phyloP scores from a whole-genome alignment of 2,113 vertebrate species.

The Rhegmatorhina hoffmannsi region DNA sequence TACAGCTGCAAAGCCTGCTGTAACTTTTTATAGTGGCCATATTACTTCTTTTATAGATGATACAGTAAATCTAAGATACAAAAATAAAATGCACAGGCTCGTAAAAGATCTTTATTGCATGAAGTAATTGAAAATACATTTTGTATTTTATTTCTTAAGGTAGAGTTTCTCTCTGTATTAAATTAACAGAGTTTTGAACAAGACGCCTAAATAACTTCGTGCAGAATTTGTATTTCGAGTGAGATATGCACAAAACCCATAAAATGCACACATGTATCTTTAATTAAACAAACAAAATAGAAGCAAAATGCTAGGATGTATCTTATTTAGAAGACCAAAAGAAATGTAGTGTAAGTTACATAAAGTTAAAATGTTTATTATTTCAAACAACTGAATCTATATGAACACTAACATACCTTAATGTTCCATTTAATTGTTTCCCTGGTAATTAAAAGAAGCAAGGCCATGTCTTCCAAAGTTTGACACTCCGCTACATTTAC shows the following conservation, averaged over 20 bases:
- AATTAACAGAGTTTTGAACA: not conserved
- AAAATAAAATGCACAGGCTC: not conserved
- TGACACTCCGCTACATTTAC: rapidly evolving
- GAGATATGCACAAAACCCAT: not conserved
- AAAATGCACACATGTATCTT: rapidly evolving
- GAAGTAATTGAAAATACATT: conserved; percentile 5
- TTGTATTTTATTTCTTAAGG: not conserved
- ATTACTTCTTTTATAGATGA: conserved; percentile 22
- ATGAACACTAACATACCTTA: not conserved
- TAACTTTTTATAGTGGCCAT: conserved; percentile 8
- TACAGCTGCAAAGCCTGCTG: not conserved
- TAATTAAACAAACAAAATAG: not conserved
- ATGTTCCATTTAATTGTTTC: not conserved
- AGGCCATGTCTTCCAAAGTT: not conserved
- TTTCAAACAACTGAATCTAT: not conserved
- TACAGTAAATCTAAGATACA: not conserved
- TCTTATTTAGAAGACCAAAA: not conserved
- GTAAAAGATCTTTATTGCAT: not conserved
- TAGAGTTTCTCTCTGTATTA: not conserved
- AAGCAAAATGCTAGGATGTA: not conserved
- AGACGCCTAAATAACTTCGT: not conserved
- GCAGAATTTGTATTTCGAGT: not conserved
- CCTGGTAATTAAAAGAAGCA: not conserved
- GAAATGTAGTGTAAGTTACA: not conserved
- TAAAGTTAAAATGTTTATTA: not conserved